These are phyloP conservation scores for Pagetopsis macropterus DNA, from an alignment of 2,797 vertebrate genomes.

Conservation along the genomic window DNA sequence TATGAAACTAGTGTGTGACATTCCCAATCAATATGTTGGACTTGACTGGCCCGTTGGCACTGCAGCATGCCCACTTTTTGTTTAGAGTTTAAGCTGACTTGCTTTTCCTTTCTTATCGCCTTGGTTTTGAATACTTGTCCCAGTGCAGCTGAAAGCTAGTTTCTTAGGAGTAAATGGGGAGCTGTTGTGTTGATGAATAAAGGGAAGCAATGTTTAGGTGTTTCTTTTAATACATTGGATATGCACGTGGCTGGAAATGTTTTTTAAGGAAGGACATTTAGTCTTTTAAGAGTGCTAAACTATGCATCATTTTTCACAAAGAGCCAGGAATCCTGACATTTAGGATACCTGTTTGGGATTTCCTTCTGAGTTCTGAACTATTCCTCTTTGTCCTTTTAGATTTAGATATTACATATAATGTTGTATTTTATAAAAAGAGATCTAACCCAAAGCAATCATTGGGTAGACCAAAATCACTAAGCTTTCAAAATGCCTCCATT, in stretches of 20 bases:
- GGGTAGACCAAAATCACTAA: background rate
- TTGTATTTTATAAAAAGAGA: constrained; percentile 1
- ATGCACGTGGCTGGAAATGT: constrained; percentile 21
- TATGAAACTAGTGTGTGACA: constrained; percentile 42
- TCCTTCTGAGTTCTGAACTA: background rate
- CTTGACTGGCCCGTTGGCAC: constrained; percentile 52
- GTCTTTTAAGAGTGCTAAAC: constrained; percentile 8
- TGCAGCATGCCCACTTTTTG: constrained; percentile 28
- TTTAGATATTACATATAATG: background rate
- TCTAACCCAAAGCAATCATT: background rate
- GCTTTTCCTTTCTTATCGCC: background rate
- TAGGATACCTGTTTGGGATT: constrained; percentile 8
- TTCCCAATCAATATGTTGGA: constrained; percentile 51
- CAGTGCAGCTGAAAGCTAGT: constrained; percentile 19
- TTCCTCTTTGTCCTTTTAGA: constrained; percentile 1
- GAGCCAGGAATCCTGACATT: constrained; percentile 22
- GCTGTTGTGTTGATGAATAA: constrained; percentile 30
- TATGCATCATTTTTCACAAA: constrained; percentile 3
- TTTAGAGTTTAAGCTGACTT: constrained; percentile 38
- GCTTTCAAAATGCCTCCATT: background rate
- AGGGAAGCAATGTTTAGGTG: constrained; percentile 15
- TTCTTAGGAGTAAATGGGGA: background rate
- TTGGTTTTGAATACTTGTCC: constrained; percentile 22
- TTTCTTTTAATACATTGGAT: constrained; percentile 5
- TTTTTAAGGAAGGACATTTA: constrained; percentile 1